Base-by-base conservation (phyloP, 2,888 invertebrate species). In the Beris chalybata region DNA sequence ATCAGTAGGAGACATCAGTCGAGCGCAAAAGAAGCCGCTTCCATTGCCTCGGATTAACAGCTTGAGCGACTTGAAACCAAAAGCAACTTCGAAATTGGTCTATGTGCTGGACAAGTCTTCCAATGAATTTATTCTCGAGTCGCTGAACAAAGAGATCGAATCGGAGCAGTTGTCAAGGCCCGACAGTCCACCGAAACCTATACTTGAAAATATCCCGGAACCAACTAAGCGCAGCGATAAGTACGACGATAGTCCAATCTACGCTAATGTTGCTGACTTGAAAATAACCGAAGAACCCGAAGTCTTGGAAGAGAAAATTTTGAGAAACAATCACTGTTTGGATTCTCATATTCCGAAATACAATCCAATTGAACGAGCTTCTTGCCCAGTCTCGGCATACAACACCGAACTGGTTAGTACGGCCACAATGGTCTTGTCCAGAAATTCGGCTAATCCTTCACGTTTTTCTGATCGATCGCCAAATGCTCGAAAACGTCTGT, bases 11-110 rank as follows among this genome's bases (percentile, higher is more conserved):
- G 43, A 2, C 7, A 48, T 48, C n/a, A n/a, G 11, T 6, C 38
- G 65, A 9, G 50, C 43, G 29, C 65, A 54, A 50, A 66, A 68
- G 66, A 73, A 75, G 54, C 76, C 76, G 56, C 73, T 75, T 12
- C 75, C 79, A 12, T 71, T 75, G n/a, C 74, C 77, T 11, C 75
- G 79, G 68, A 75, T 78, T 13, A 74, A 74, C 3, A 77, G 77
- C 50, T 79, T 52, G 11, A 61, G 13, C 15, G 61, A 61, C 50
- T 52, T 61, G 30, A 61, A 61, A 22, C 15, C 81, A 3, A 64
- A 47, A 4, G 13, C 15, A n/a, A 7, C 52, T 12, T 63, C 68
- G 53, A 71, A 70, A 30, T 31, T 72, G 15, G 67, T 70, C 31
- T 72, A 68, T 55, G 65, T 71, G 1, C 45, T 70, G 4, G 70